These are phyloP conservation scores for Procambarus clarkii DNA, from an alignment of 1,140 invertebrate genomes.

Conservation along the genomic window DNA sequence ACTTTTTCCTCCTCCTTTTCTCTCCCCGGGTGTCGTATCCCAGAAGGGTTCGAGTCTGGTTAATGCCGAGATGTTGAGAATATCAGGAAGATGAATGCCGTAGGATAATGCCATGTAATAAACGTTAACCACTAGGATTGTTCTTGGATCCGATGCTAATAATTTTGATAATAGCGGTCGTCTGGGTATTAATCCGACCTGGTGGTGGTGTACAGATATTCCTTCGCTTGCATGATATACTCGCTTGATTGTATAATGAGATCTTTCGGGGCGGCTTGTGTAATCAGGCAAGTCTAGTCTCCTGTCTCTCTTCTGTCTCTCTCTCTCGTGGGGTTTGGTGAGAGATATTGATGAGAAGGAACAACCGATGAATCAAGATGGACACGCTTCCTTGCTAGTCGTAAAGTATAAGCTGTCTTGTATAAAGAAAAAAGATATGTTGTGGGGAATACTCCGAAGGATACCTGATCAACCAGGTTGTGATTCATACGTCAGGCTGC, in stretches of 20 bases:
- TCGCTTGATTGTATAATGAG: constrained; percentile 24
- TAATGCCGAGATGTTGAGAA: constrained; percentile 13
- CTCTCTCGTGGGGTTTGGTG: too few relatives aligned
- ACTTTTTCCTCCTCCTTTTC: too few relatives aligned
- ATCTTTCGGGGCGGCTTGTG: background rate
- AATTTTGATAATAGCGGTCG: constrained; percentile 18
- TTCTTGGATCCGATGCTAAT: background rate
- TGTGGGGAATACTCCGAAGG: too few relatives aligned
- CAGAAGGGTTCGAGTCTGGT: background rate
- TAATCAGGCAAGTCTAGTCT: too few relatives aligned
- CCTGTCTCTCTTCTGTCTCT: too few relatives aligned
- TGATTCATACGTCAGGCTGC: too few relatives aligned
- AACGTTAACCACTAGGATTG: constrained; percentile 29
- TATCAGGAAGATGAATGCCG: constrained; percentile 33
- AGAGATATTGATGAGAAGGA: too few relatives aligned
- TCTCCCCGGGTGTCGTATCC: too few relatives aligned
- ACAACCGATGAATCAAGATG: too few relatives aligned
- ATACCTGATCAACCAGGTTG: too few relatives aligned
- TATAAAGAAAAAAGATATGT: too few relatives aligned
- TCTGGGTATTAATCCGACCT: constrained; percentile 8
- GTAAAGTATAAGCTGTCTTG: background rate
- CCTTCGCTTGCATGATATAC: background rate
- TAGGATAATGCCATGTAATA: constrained; percentile 22
- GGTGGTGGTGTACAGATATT: constrained; percentile 2
- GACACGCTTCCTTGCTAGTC: background rate